These are phyloP conservation scores for Protonibea diacanthus DNA, from an alignment of 2,797 vertebrate genomes.

Conservation along the genomic window DNA sequence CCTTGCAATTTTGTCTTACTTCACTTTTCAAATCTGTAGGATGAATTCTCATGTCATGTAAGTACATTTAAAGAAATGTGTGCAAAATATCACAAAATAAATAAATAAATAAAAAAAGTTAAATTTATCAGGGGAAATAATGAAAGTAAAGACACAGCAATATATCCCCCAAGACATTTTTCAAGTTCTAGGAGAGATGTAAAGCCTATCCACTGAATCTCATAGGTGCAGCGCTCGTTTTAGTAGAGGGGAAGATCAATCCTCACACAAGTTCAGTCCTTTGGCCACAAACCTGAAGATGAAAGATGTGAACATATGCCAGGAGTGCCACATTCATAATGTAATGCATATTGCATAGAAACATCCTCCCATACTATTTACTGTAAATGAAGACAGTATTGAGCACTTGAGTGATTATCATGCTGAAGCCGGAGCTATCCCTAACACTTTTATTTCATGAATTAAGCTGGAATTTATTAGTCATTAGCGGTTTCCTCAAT, in stretches of 20 bases:
- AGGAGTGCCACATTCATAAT: conserved; percentile 23
- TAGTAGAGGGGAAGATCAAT: neutral
- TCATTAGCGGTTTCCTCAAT: conserved; percentile 50
- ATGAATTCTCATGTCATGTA: neutral
- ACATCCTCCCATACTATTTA: conserved; percentile 34
- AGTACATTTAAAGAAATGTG: neutral
- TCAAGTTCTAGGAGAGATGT: neutral
- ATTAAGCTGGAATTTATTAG: conserved; percentile 56
- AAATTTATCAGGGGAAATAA: neutral
- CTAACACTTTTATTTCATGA: conserved; percentile 34
- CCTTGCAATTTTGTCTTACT: neutral
- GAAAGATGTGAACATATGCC: conserved; percentile 30
- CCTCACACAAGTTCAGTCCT: neutral
- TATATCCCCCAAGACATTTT: neutral
- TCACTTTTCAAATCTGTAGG: neutral
- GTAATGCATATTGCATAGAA: conserved; percentile 37
- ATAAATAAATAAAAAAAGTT: neutral
- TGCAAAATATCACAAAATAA: neutral
- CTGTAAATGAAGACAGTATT: conserved; percentile 37
- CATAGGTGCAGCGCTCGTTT: neutral
- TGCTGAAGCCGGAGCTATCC: conserved; percentile 3
- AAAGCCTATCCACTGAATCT: neutral
- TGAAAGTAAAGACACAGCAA: neutral
- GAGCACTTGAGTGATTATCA: conserved; percentile 33
- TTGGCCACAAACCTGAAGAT: conserved; percentile 30